Conservation (phyloP, 2,113 vertebrate genomes). For the Hylia prasina region DNA sequence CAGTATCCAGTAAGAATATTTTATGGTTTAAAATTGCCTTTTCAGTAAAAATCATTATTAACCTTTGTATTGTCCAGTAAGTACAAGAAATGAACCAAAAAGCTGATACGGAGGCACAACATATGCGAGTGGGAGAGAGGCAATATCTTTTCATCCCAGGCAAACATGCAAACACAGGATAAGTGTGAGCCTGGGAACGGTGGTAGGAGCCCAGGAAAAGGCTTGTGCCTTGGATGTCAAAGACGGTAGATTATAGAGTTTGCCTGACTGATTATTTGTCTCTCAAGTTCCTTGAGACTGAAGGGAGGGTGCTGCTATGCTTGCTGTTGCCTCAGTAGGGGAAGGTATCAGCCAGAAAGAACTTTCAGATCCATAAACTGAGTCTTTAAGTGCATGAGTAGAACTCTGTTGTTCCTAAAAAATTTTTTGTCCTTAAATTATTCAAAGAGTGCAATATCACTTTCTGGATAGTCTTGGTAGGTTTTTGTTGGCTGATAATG, state of each 20-base stretch:
- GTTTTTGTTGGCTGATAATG: not conserved
- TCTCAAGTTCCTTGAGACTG: not conserved
- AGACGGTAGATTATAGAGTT: not conserved
- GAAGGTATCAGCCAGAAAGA: not conserved
- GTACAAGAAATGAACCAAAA: not conserved
- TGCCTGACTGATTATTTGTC: not conserved
- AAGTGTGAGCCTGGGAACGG: not conserved
- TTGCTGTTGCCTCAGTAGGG: not conserved
- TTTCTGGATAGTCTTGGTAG: not conserved
- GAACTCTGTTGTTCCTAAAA: not conserved
- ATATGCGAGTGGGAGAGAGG: not conserved
- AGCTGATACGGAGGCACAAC: not conserved
- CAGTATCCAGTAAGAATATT: conserved; percentile 89
- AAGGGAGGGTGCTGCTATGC: not conserved
- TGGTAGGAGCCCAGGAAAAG: not conserved
- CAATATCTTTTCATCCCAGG: not conserved
- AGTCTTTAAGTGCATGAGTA: not conserved
- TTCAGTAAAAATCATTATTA: not conserved
- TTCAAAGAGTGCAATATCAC: not conserved
- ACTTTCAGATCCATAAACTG: not conserved
- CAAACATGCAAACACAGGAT: not conserved
- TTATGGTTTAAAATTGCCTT: not conserved
- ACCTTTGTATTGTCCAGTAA: not conserved
- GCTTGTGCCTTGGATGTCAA: not conserved
- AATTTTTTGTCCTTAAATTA: not conserved